Evolutionary conservation across 2,888 invertebrate species (phyloP), one percentile per base, ranked within the genome.

Genomic region (Minunthozetes semirufus): DNA sequence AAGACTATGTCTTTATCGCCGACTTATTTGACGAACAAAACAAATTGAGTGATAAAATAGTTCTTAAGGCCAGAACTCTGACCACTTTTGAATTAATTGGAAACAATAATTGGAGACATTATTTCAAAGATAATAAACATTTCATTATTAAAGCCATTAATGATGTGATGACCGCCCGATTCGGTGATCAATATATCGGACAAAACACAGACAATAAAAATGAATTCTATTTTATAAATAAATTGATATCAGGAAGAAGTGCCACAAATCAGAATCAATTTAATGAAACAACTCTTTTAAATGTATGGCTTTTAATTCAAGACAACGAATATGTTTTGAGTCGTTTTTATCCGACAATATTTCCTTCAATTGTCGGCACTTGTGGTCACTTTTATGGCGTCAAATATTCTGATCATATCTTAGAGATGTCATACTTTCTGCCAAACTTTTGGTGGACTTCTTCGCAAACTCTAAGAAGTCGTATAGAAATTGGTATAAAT

Each of bases 361-460:
- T 81, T 29, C 82, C 82, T 25, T 74, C 76, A 50, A 78, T 82
- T 1, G 80, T 81, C 71, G 84, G 83, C 59, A 82, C 82, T 1
- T 85, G 85, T 80, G 85, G 85, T 4, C 82, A 83, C 73, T 81
- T 83, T 77, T 85, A 85, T 80, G 80, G 82, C 48, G 81, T 82
- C 42, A 83, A 85, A 76, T 82, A 81, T 48, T 79, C 83, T 25
- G 80, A 81, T 6, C 78, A 80, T 4, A 63, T 63, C 29, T 46
- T 48, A 22, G 75, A 73, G 15, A 63, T 73, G 13, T 74, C 79
- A 19, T 75, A 79, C 11, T 79, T 80, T 33, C 78, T 80, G 0
- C n/a, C 70, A 61, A 27, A 73, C 3, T 56, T 27, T 73, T 71
- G 33, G 27, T n/a, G 33, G 27, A 8, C 70, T 53, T 15, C 22